Conservation (phyloP, 2,113 vertebrate genomes). For the Phrynosoma blainvillii region DNA sequence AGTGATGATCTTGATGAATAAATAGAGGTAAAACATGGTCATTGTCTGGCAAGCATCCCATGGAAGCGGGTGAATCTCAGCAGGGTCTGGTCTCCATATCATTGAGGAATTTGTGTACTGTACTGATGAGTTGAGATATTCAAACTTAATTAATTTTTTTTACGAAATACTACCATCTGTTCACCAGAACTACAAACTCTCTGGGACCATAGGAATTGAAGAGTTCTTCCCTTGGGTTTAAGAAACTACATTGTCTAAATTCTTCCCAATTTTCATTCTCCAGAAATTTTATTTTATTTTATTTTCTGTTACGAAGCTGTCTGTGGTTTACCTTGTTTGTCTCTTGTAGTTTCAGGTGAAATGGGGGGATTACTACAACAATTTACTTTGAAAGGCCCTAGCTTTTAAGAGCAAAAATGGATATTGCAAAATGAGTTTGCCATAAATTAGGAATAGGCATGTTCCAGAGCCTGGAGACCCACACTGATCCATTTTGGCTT, state of each 20-base stretch:
- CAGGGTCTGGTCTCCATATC: constrained; percentile 5
- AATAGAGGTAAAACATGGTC: not conserved
- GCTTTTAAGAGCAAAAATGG: not conserved
- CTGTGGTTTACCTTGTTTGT: not conserved
- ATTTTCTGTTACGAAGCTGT: not conserved
- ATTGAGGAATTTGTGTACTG: not conserved
- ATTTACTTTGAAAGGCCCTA: not conserved
- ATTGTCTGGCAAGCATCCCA: not conserved
- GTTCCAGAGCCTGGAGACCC: no score
- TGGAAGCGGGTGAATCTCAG: not conserved
- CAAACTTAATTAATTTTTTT: not conserved
- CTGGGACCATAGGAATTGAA: constrained; percentile 21
- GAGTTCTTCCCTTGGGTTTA: not conserved
- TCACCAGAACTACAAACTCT: not conserved
- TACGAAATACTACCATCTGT: not conserved
- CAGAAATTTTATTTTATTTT: not conserved
- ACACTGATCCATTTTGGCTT: no score
- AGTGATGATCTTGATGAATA: constrained; percentile 9
- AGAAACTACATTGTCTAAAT: not conserved
- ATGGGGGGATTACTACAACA: not conserved
- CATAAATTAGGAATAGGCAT: no score
- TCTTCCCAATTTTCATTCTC: not conserved
- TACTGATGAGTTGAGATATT: not conserved
- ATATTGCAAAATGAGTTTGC: not conserved
- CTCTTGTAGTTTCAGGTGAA: not conserved